Evolutionary conservation across 2,797 vertebrate species (phyloP).

Genomic region (Apodemus agrarius): DNA sequence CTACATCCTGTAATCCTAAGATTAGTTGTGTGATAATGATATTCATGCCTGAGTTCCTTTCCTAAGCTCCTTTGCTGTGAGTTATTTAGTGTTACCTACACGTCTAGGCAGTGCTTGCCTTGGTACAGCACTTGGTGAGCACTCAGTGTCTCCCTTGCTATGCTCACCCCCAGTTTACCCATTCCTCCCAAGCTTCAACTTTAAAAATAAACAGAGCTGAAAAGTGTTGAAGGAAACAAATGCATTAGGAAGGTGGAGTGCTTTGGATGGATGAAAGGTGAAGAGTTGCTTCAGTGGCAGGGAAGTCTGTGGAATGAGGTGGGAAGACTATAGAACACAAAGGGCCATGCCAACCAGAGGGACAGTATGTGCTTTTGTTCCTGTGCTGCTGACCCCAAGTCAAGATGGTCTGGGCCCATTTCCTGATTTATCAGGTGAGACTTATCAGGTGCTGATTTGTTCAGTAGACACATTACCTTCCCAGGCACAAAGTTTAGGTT

Average conservation of each 20-base stretch:
- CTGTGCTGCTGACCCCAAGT: background rate
- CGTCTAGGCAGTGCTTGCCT: background rate
- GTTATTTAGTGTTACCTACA: background rate
- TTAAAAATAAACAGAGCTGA: slow-evolving; percentile 9
- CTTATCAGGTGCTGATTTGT: background rate
- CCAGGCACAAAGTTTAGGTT: background rate
- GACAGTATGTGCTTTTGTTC: background rate
- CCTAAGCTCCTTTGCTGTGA: background rate
- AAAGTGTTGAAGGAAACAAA: slow-evolving; percentile 1
- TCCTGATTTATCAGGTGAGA: background rate
- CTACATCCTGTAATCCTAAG: background rate
- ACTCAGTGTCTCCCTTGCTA: background rate
- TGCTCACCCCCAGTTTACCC: background rate
- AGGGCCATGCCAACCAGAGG: background rate
- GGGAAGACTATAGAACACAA: background rate
- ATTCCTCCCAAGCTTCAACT: background rate
- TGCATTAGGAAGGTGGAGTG: background rate
- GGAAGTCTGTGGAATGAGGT: background rate
- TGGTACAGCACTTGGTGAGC: background rate
- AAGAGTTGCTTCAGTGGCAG: background rate
- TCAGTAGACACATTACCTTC: background rate
- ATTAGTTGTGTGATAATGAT: background rate
- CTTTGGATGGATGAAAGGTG: background rate
- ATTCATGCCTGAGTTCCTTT: background rate
- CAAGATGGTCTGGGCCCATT: background rate